Evolutionary conservation across 2,113 vertebrate genomes (phyloP).

Genomic region (Microtus richardsoni): DNA sequence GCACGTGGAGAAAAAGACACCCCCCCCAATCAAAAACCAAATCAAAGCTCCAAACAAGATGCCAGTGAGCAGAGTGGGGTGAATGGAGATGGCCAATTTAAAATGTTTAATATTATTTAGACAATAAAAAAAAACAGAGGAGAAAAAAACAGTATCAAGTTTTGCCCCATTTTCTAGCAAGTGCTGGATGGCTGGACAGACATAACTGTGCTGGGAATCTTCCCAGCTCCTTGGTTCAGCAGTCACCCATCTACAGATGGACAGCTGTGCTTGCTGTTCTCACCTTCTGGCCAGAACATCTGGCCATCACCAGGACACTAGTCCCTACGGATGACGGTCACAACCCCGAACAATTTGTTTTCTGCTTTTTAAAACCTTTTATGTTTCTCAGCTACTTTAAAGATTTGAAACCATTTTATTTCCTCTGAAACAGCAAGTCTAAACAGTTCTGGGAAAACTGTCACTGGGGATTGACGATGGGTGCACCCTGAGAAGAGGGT

Average conservation of each 20-base stretch:
- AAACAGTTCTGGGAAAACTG: slow-evolving; percentile 6
- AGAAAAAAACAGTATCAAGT: neutral
- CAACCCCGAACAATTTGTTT: neutral
- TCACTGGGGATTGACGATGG: neutral
- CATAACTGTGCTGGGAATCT: neutral
- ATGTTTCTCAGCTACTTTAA: neutral
- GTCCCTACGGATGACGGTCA: neutral
- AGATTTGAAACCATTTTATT: slow-evolving; percentile 42
- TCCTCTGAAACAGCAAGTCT: slow-evolving; percentile 24
- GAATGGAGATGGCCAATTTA: neutral
- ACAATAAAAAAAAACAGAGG: neutral
- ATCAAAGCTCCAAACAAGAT: neutral
- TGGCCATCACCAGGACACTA: neutral
- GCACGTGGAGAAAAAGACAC: neutral
- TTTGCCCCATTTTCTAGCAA: neutral
- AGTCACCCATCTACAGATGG: neutral
- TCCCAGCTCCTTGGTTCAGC: neutral
- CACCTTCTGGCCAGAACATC: neutral
- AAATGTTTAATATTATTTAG: neutral
- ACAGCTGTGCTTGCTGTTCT: neutral
- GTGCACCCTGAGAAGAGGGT: neutral
- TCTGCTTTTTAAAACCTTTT: neutral
- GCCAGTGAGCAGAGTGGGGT: neutral
- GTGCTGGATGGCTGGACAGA: neutral
- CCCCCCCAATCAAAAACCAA: neutral